Evolutionary conservation across 2,888 invertebrate genomes (phyloP), one percentile per base, ranked within the genome.

Genomic region (Podabrus alpinus): DNA sequence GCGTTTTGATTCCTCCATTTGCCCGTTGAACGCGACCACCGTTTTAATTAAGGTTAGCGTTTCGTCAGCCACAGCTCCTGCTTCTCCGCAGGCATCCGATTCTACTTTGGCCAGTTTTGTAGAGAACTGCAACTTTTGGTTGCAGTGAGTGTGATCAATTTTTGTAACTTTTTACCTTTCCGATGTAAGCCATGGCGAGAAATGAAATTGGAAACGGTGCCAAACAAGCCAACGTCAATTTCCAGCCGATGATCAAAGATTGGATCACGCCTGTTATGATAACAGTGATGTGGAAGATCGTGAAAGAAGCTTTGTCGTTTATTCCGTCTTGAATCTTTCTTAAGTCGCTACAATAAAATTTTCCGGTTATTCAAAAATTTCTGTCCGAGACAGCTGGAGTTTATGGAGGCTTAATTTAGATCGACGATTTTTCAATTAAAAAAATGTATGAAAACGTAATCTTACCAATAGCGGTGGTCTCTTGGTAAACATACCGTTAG

Each of bases 221-320:
- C 29, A 95, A 86, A 79, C 94, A 94, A 1, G 96, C 91, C 11
- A 96, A 87, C 0, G 95, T 92, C 45, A 96, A 86, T 84, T 95
- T 91, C 96, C 96, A 96, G 5, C 95, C 95, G 4, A 45, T n/a
- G n/a, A 45, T 45, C 1, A 45, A 13, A 7, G 45, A 45, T 45
- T 45, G 45, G n/a, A 45, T n/a, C 0, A 45, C n/a, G 45, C 7
- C 7, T n/a, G 45, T 45, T 45, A 7, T 13, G 45, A 45, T 45
- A 45, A 45, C 45, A n/a, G n/a, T 9, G n/a, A 45, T 7, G n/a
- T 45, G n/a, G n/a, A 45, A 45, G 45, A 45, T 45, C n/a, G 45
- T 45, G n/a, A 45, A 45, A 9, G 45, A 1, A 9, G 45, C 45
- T 2, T 45, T 45, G n/a, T 45, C 45, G 9, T 45, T 45, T 1